Conservation (phyloP, 2,113 vertebrate genomes). For the Crotalus horridus region DNA sequence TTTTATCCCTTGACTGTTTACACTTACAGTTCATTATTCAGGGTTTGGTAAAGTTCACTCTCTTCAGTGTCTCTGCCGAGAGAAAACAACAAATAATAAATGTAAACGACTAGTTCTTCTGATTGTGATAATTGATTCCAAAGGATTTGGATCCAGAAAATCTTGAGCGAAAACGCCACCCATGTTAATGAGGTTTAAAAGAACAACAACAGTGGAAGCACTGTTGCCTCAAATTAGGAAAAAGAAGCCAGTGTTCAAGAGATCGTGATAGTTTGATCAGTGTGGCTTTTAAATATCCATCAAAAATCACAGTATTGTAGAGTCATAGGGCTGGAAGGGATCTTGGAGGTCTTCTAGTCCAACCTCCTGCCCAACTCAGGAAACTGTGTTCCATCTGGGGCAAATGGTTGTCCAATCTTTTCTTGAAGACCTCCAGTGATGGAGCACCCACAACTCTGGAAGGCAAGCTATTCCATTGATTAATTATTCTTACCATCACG, state of each 20-base stretch:
- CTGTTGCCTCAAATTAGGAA: not conserved
- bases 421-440: not conserved
- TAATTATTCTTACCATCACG: not conserved
- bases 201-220: not conserved
- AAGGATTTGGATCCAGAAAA: not conserved
- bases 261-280: not conserved
- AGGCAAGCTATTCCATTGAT: not conserved
- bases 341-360: not conserved
- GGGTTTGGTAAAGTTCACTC: conserved; percentile 6
- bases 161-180: not conserved
- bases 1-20: not conserved
- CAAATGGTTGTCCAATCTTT: not conserved
- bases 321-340: not conserved
- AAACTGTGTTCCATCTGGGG: not conserved
- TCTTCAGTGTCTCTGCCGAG: conserved; percentile 18
- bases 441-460: no score
- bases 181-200: not conserved
- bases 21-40: conserved; percentile 25
- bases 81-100: not conserved
- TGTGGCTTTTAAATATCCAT: not conserved
- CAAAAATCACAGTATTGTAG: not conserved
- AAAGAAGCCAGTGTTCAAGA: not conserved
- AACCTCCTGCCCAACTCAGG: not conserved
- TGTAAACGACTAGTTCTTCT: not conserved
- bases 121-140: not conserved